Conservation (phyloP, 2,797 vertebrate genomes). For the Merluccius polli region DNA sequence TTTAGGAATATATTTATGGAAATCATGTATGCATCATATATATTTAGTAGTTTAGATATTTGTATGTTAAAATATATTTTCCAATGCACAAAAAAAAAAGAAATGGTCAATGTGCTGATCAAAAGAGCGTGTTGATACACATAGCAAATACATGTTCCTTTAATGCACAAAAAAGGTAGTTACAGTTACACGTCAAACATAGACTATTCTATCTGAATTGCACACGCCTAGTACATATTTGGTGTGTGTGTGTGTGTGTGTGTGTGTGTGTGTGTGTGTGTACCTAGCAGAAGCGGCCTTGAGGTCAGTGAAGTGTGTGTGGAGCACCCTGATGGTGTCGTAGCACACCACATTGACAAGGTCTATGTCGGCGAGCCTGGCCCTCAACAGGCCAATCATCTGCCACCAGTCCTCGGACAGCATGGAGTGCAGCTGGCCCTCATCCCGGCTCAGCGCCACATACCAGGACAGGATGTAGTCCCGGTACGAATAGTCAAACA, state of each 20-base stretch:
- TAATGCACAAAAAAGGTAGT: too few species aligned
- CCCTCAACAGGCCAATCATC: conserved; percentile 82
- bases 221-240: too few species aligned
- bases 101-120: too few species aligned
- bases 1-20: too few species aligned
- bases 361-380: conserved; percentile 84
- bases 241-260: neutral
- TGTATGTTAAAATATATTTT: too few species aligned
- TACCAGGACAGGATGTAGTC: conserved; percentile 98
- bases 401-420: conserved; percentile 97
- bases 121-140: neutral
- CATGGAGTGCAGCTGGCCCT: conserved; percentile 91
- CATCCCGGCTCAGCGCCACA: conserved; percentile 83
- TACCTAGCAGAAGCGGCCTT: conserved; percentile 92
- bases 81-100: too few species aligned
- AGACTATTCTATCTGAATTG: too few species aligned
- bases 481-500: conserved; percentile 94
- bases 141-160: too few species aligned
- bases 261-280: conserved; percentile 6
- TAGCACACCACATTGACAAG: conserved; percentile 90
- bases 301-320: conserved; percentile 93
- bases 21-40: too few species aligned
- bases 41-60: too few species aligned
- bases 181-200: too few species aligned
- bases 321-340: conserved; percentile 86